Percentiles rank a stretch among this genome's conserved stretches.
These are phyloP conservation scores for Parelbella ahira DNA, from an alignment of 2,888 invertebrate genomes.

Conservation along the genomic window DNA sequence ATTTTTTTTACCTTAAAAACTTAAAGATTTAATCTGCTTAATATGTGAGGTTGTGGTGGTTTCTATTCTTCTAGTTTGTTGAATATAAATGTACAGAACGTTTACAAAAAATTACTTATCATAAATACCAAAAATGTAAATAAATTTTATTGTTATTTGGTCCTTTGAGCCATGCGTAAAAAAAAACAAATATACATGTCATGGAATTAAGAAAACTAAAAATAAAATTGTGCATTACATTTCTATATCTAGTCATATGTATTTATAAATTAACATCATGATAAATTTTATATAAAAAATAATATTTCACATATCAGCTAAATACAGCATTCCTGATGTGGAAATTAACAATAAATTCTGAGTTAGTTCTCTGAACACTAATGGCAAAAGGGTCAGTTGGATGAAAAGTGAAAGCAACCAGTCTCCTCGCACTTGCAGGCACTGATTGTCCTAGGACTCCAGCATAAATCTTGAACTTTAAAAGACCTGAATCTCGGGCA, in stretches of 20 bases:
- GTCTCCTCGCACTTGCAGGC: slow-evolving; percentile 85
- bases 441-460: slow-evolving; percentile 87
- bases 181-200: no score
- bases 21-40: no score
- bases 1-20: no score
- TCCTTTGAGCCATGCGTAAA: no score
- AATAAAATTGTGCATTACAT: no score
- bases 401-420: slow-evolving; percentile 97
- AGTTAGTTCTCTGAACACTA: slow-evolving; percentile 95
- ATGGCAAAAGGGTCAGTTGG: slow-evolving; percentile 98
- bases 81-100: no score
- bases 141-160: background rate
- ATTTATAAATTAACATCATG: slow-evolving; percentile 7
- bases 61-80: no score
- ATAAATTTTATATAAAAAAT: slow-evolving; percentile 8
- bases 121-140: background rate
- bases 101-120: no score
- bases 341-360: slow-evolving; percentile 97
- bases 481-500: slow-evolving; percentile 88
- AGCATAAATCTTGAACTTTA: slow-evolving; percentile 94
- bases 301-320: slow-evolving; percentile 43
- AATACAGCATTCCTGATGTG: slow-evolving; percentile 87
- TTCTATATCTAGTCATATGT: no score
- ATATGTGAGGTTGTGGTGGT: no score
- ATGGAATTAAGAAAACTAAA: no score